Base-by-base conservation (phyloP, 2,888 invertebrate species). In the Pardosa pseudoannulata region DNA sequence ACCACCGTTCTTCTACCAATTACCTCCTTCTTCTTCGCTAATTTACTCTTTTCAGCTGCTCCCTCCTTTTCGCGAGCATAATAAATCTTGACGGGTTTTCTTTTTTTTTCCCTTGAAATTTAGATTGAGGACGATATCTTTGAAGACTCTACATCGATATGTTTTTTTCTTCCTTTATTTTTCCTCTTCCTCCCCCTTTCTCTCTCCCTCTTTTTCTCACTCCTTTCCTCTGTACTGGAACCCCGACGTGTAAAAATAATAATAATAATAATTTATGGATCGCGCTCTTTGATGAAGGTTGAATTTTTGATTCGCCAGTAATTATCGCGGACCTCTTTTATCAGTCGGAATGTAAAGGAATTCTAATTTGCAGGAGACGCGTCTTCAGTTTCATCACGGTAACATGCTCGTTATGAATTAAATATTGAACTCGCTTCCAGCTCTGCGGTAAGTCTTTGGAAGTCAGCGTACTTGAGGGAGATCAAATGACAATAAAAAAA, bases 61-160 rank as follows among this genome's bases (percentile, higher is more conserved):
- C 79, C 67, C 36, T 50, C 13, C 31, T 65, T 67, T 74, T 73
- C 46, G 71, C 32, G 56, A 46, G 16, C 67, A 67, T 81, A 81
- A 81, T 81, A 81, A 81, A 81, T 81, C 81, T 81, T 81, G 65
- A 36, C 73, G 67, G 74, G 9, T 2, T 46, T 46, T 16, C 2
- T 46, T 46, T 46, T 46, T 46, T 46, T 46, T 9, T 16, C 16
- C 16, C 41, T 13, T 46, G 41, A 46, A 46, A 46, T 46, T 46
- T 46, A 46, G 41, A 46, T 46, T 46, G 41, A 13, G 41, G 16
- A 16, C 16, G 41, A 46, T 46, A 46, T 46, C 41, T 46, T 46
- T 46, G 9, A 46, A 46, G 16, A 13, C 2, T 13, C 41, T 5
- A 36, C 36, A 46, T 16, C 41, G 41, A 5, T 46, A 13, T 46